Evolutionary conservation across 2,888 invertebrate genomes (phyloP).

Genomic region (Nomada goodeniana): DNA sequence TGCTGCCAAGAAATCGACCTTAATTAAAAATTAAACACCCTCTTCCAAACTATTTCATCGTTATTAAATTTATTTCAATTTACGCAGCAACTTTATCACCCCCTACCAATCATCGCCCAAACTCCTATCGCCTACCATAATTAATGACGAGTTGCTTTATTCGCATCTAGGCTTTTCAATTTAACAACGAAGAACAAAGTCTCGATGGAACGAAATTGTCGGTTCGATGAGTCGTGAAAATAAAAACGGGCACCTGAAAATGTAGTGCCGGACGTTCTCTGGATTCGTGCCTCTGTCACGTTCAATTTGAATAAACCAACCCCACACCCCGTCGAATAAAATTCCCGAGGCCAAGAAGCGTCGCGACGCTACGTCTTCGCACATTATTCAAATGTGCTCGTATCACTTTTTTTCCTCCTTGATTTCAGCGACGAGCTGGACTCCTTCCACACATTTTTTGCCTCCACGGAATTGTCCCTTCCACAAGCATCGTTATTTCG

Average conservation of each 20-base stretch:
- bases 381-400: slow-evolving; percentile 71
- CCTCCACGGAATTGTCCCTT: slow-evolving; percentile 8
- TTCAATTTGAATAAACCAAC: slow-evolving; percentile 71
- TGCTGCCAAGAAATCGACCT: too few relatives aligned
- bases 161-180: too few relatives aligned
- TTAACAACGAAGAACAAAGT: neutral
- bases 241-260: slow-evolving; percentile 56
- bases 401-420: slow-evolving; percentile 16
- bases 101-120: too few relatives aligned
- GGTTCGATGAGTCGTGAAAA: slow-evolving; percentile 46
- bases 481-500: slow-evolving; percentile 32
- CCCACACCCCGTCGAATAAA: slow-evolving; percentile 9
- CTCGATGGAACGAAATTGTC: neutral
- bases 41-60: too few relatives aligned
- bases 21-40: too few relatives aligned
- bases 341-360: slow-evolving; percentile 35
- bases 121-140: too few relatives aligned
- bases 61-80: too few relatives aligned
- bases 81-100: too few relatives aligned
- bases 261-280: slow-evolving; percentile 57
- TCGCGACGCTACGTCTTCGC: slow-evolving; percentile 58
- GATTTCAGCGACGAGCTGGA: slow-evolving; percentile 1
- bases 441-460: neutral
- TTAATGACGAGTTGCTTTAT: too few relatives aligned
- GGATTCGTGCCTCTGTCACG: slow-evolving; percentile 69